Conservation (phyloP, 2,888 invertebrate genomes). For the Allophyes oxyacanthae region DNA sequence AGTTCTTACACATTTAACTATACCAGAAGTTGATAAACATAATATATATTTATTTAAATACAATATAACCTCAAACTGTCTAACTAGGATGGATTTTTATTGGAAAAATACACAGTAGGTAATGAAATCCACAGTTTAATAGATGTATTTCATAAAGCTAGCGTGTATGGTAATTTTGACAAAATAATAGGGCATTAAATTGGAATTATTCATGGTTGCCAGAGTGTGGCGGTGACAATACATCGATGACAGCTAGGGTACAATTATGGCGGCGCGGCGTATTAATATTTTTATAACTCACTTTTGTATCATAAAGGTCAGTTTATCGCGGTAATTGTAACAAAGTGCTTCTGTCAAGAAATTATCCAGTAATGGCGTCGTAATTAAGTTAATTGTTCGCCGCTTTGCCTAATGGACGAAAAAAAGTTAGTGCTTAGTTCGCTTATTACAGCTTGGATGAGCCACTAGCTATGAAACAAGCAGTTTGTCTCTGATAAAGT, state of each 20-base stretch:
- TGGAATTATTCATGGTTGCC: constrained; percentile 13
- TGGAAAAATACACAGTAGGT: background rate
- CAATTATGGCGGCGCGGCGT: constrained; percentile 13
- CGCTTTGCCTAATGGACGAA: constrained; percentile 59
- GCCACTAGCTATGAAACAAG: constrained; percentile 1
- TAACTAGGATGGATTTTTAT: too few species aligned
- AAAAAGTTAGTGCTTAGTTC: constrained; percentile 41
- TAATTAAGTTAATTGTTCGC: constrained; percentile 63
- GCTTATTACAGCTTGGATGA: constrained; percentile 19
- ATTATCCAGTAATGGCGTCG: constrained; percentile 58
- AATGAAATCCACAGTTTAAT: constrained; percentile 1
- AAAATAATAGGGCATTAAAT: constrained; percentile 3
- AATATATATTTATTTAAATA: background rate
- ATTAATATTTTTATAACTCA: constrained; percentile 17
- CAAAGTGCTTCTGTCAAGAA: constrained; percentile 57
- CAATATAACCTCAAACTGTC: too few species aligned
- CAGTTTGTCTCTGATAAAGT: constrained; percentile 7
- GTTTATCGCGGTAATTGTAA: constrained; percentile 39
- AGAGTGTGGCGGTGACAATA: background rate
- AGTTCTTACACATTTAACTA: constrained; percentile 8
- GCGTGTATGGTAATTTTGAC: background rate
- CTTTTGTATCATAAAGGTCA: constrained; percentile 13
- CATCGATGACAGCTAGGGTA: constrained; percentile 21
- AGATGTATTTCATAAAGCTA: background rate
- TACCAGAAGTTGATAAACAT: constrained; percentile 23